These are phyloP conservation scores for Arrhamphus sclerolepis DNA, from an alignment of 2,797 vertebrate genomes.

Conservation along the genomic window DNA sequence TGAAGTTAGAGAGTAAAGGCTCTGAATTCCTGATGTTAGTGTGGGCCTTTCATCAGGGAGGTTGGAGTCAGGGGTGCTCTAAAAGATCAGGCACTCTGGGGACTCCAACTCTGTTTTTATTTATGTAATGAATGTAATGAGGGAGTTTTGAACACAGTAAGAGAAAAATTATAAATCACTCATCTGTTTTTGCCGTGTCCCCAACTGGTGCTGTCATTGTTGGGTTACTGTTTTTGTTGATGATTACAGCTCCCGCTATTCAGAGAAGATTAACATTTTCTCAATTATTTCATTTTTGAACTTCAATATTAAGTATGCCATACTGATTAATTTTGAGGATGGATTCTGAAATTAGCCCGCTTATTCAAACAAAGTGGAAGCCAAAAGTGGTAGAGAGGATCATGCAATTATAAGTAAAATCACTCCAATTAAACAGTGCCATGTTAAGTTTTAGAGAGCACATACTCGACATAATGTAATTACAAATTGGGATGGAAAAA, in stretches of 20 bases:
- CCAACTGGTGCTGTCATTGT: conserved; percentile 31
- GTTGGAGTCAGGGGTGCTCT: conserved; percentile 78
- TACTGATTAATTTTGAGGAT: conserved; percentile 78
- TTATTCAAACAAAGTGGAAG: conserved; percentile 85
- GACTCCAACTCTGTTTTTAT: conserved; percentile 77
- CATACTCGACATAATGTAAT: conserved; percentile 82
- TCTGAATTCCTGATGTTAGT: conserved; percentile 80
- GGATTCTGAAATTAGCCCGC: conserved; percentile 78
- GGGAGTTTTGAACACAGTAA: conserved; percentile 70
- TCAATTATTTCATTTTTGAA: conserved; percentile 68
- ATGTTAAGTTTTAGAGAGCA: conserved; percentile 85
- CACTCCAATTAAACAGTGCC: conserved; percentile 85
- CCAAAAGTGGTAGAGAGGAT: conserved; percentile 84
- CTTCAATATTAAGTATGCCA: conserved; percentile 67
- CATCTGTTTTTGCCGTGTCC: conserved; percentile 47
- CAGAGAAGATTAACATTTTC: conserved; percentile 62
- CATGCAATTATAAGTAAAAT: conserved; percentile 85
- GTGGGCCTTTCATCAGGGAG: conserved; percentile 81
- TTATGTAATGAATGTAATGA: conserved; percentile 75
- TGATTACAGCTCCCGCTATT: conserved; percentile 43
- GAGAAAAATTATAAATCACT: conserved; percentile 54
- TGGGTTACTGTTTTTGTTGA: conserved; percentile 46
- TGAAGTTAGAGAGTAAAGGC: conserved; percentile 85
- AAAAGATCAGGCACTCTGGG: conserved; percentile 79
- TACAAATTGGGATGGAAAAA: conserved; percentile 74